Base-by-base conservation (phyloP, 2,888 invertebrate species). In the Dryobotodes eremita region DNA sequence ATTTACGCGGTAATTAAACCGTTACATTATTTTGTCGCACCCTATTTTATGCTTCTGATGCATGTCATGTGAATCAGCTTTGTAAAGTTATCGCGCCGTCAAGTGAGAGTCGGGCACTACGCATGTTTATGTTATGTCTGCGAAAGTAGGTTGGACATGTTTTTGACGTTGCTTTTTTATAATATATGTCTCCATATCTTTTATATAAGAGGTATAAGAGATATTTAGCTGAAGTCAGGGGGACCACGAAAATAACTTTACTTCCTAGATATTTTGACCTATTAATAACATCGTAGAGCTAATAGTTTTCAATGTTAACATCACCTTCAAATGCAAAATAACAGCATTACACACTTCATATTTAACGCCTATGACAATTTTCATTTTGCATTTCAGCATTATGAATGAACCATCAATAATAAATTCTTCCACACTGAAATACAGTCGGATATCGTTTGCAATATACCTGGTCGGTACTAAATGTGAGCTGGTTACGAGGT, bases 1-100 rank as follows among this genome's bases (percentile, higher is more conserved):
- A 78, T 71, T 68, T 61, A 23, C 57, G 59, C 57, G 50, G 15
- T 83, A 74, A 84, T 84, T 86, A 66, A 62, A 50, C 81, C 42
- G 42, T 61, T 48, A n/a, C n/a, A 59, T 62, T 72, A 75, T 71
- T 42, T 36, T 42, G 15, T 65, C 15, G 36, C 64, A 46, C n/a
- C 31, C 61, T 71, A 50, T 64, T 70, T 57, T 57, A 62, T 26
- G 70, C n/a, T 64, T 8, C 55, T 57, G 53, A 71, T 62, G 59
- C 31, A 57, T 20, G 36, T 36, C 61, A n/a, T 66, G 26, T 61
- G 46, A 73, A 64, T 50, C 36, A 71, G 55, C 31, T 71, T 46
- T 57, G 62, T 62, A n/a, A 83, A 15, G 23, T 42, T n/a, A 15
- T 20, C 8, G 13, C 31, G 57, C 17, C 23, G 46, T 46, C n/a